phyloP scores from a whole-genome alignment of 1,140 invertebrate species.

The Polypedilum vanderplanki region DNA sequence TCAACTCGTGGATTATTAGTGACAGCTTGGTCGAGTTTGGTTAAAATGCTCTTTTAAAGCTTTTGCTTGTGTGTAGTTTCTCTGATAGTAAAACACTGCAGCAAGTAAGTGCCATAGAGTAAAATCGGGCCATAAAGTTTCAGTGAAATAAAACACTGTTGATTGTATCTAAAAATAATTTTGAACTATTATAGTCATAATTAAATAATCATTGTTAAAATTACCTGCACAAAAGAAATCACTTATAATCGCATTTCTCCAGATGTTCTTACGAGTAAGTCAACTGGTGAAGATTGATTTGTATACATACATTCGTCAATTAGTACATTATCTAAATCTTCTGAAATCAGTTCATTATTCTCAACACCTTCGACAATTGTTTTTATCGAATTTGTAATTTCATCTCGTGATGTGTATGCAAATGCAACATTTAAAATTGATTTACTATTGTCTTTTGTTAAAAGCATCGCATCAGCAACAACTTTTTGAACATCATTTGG shows the following conservation, averaged over 20 bases:
- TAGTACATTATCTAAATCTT: conserved; percentile 74
- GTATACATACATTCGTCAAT: conserved; percentile 77
- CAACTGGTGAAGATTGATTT: conserved; percentile 63
- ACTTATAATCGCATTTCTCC: conserved; percentile 90
- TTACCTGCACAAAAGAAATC: conserved; percentile 97
- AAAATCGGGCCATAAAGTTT: conserved; percentile 91
- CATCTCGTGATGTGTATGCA: conserved; percentile 88
- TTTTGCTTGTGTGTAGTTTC: conserved; percentile 31
- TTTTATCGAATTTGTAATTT: conserved; percentile 72
- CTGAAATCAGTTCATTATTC: conserved; percentile 43
- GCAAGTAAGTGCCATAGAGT: conserved; percentile 80
- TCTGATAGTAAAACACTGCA: conserved; percentile 81
- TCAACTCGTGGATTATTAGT: not conserved
- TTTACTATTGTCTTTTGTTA: conserved; percentile 76
- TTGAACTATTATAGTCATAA: not conserved
- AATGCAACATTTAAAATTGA: conserved; percentile 86
- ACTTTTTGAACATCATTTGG: conserved; percentile 69
- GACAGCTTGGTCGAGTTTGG: not conserved
- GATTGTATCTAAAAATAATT: conserved; percentile 53
- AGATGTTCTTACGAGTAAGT: conserved; percentile 90
- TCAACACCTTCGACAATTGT: conserved; percentile 56
- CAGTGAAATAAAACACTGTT: conserved; percentile 67
- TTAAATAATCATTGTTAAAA: conserved; percentile 31
- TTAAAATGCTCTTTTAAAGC: not conserved
- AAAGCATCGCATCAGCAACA: conserved; percentile 69